Conservation (phyloP, 2,888 invertebrate genomes). For the Drepanosiphum platanoidis region DNA sequence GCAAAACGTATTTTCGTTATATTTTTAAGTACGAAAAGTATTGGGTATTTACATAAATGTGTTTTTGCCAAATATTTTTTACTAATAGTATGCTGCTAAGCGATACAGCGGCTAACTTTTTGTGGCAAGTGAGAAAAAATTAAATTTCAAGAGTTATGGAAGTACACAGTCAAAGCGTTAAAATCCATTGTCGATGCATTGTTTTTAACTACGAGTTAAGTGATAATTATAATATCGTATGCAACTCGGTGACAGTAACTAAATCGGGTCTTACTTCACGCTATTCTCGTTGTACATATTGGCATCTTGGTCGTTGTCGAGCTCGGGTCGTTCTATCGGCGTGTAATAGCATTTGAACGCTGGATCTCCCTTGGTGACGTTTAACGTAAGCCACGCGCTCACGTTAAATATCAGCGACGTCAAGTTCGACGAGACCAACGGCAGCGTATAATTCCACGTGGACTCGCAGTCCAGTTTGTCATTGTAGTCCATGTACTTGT, state of each 20-base stretch:
- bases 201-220: too few relatives aligned
- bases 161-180: too few relatives aligned
- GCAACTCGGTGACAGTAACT: background rate
- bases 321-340: background rate
- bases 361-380: background rate
- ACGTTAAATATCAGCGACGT: slow-evolving; percentile 22
- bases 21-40: too few relatives aligned
- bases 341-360: slow-evolving; percentile 27
- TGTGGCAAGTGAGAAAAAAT: too few relatives aligned
- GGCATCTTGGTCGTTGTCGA: background rate
- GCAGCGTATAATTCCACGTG: slow-evolving; percentile 59
- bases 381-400: background rate
- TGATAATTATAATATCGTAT: too few relatives aligned
- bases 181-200: too few relatives aligned
- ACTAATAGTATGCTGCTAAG: too few relatives aligned
- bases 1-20: too few relatives aligned
- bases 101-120: too few relatives aligned
- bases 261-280: background rate
- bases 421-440: slow-evolving; percentile 10
- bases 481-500: slow-evolving; percentile 72
- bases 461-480: slow-evolving; percentile 68
- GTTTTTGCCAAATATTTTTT: too few relatives aligned
- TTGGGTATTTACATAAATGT: too few relatives aligned
- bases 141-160: too few relatives aligned
- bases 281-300: background rate